Evolutionary conservation across 2,888 invertebrate genomes (phyloP).

Genomic region (Eledona agricola): DNA sequence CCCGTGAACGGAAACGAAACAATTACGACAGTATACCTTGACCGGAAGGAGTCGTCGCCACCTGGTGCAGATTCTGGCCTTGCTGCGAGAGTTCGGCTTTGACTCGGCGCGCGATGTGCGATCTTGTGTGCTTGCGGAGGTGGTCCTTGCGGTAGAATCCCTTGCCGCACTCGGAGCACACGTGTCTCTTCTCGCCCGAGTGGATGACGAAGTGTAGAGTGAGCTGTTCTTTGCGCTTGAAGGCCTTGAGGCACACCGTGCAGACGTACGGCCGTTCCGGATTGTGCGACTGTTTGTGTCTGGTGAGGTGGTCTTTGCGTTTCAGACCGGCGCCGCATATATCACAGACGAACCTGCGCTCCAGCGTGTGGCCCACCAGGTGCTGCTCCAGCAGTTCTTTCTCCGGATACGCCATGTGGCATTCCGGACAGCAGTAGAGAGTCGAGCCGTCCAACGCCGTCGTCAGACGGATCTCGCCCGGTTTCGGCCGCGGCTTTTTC

Average conservation of each 20-base stretch:
- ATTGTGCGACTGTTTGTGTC: slow-evolving; percentile 89
- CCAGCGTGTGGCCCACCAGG: slow-evolving; percentile 85
- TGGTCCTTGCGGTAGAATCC: slow-evolving; percentile 91
- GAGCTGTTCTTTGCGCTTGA: slow-evolving; percentile 88
- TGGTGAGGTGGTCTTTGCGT: slow-evolving; percentile 85
- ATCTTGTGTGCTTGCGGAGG: slow-evolving; percentile 81
- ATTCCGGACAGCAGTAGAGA: slow-evolving; percentile 86
- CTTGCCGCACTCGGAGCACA: slow-evolving; percentile 89
- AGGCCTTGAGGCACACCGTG: slow-evolving; percentile 86
- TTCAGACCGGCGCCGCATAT: slow-evolving; percentile 89
- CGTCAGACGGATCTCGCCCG: slow-evolving; percentile 80
- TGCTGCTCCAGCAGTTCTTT: slow-evolving; percentile 85
- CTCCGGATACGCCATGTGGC: slow-evolving; percentile 90
- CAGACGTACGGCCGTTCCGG: slow-evolving; percentile 89
- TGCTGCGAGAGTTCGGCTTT: slow-evolving; percentile 85
- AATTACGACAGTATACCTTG: slow-evolving; percentile 52
- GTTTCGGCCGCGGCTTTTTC: slow-evolving; percentile 84
- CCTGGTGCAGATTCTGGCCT: slow-evolving; percentile 59
- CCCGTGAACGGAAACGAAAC: slow-evolving; percentile 12
- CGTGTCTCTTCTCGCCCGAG: slow-evolving; percentile 87
- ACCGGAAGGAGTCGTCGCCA: slow-evolving; percentile 57
- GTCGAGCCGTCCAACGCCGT: slow-evolving; percentile 86
- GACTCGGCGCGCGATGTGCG: slow-evolving; percentile 84
- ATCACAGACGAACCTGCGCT: slow-evolving; percentile 86
- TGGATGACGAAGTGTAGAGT: slow-evolving; percentile 90